Conservation (phyloP, 1,140 invertebrate species). For the Sitophilus oryzae region DNA sequence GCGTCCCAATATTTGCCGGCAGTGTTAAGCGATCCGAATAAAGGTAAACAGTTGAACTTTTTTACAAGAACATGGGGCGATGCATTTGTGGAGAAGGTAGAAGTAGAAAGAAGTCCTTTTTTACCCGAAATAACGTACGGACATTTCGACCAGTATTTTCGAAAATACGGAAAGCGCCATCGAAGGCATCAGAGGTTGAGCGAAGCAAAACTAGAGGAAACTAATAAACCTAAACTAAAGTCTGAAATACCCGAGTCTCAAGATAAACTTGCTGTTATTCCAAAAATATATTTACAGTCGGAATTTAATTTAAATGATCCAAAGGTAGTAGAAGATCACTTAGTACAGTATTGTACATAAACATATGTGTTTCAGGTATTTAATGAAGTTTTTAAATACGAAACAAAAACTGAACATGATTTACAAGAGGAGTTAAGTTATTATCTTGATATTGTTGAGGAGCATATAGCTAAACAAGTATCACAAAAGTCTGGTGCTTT, state of each 20-base stretch:
- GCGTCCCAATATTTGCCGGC: slow-evolving; percentile 92
- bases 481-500: slow-evolving; percentile 94
- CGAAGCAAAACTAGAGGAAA: slow-evolving; percentile 44
- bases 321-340: slow-evolving; percentile 49
- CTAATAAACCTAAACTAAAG: slow-evolving; percentile 15
- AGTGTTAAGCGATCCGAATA: slow-evolving; percentile 91
- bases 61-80: slow-evolving; percentile 98
- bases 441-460: slow-evolving; percentile 92
- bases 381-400: slow-evolving; percentile 34
- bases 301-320: slow-evolving; percentile 76
- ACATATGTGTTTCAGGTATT: slow-evolving; percentile 11
- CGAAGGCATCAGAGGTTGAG: slow-evolving; percentile 50
- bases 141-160: slow-evolving; percentile 85
- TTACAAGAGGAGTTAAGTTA: slow-evolving; percentile 74
- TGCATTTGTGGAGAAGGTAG: slow-evolving; percentile 76
- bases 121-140: slow-evolving; percentile 74
- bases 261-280: slow-evolving; percentile 54
- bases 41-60: slow-evolving; percentile 85
- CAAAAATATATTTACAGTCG: slow-evolving; percentile 80
- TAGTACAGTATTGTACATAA: background rate
- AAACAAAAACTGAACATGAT: slow-evolving; percentile 44
- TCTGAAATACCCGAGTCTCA: slow-evolving; percentile 14
- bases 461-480: slow-evolving; percentile 92
- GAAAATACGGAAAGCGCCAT: slow-evolving; percentile 63
- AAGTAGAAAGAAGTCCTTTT: slow-evolving; percentile 70